phyloP scores from a whole-genome alignment of 1,140 invertebrate species.

The Andricus grossulariae region DNA sequence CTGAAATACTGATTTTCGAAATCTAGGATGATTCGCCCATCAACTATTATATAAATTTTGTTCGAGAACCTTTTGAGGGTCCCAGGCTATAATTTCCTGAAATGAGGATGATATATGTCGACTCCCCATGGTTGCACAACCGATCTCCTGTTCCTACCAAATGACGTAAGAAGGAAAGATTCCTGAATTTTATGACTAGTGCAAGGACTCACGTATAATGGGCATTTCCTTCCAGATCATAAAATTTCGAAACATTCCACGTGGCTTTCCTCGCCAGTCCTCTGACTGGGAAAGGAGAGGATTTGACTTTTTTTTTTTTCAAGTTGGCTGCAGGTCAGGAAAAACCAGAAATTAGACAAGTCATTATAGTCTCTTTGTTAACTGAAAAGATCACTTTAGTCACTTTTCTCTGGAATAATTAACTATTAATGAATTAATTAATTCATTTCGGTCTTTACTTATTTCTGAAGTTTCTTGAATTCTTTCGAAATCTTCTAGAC shows the following conservation, averaged over 20 bases:
- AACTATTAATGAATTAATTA: too few relatives aligned
- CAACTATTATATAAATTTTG: too few relatives aligned
- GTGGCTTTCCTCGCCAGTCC: background rate
- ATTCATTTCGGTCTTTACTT: too few relatives aligned
- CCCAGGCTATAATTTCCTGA: background rate
- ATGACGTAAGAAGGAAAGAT: background rate
- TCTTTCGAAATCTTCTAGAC: too few relatives aligned
- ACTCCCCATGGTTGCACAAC: background rate
- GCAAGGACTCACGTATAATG: background rate
- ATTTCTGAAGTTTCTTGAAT: too few relatives aligned
- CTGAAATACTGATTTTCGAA: too few relatives aligned
- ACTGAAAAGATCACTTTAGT: too few relatives aligned
- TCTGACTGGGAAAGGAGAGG: background rate
- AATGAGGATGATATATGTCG: background rate
- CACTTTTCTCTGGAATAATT: too few relatives aligned
- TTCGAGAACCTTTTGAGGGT: background rate
- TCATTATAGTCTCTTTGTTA: too few relatives aligned
- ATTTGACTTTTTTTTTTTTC: constrained; percentile 4
- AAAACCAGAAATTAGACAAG: too few relatives aligned
- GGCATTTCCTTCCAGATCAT: background rate
- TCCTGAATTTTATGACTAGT: constrained; percentile 3
- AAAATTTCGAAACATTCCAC: background rate
- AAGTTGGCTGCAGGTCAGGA: too few relatives aligned
- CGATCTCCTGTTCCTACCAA: background rate
- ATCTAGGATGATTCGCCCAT: too few relatives aligned